Base-by-base conservation (phyloP, 2,797 vertebrate genomes). In the Pangasius djambal region DNA sequence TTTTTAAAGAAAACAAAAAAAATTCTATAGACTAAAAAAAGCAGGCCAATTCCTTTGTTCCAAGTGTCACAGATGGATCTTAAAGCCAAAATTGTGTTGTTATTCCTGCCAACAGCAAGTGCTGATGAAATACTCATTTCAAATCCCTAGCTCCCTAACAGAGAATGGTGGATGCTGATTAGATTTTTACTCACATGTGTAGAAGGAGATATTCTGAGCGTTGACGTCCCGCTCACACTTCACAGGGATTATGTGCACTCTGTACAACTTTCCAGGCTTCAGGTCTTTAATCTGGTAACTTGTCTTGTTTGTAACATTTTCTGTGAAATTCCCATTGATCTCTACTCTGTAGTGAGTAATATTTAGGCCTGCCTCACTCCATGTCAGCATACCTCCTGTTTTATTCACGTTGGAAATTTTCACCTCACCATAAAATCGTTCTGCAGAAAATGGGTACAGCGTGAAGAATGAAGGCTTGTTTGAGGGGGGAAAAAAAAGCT, bases 181-280 rank as follows among this genome's bases (percentile, higher is more conserved):
- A 13, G 4, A 6, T 55, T 31, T 40, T 20, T 77, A 94, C 95
- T 95, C 92, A 97, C 96, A 37, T 67, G 95, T 96, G 91, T 93
- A 94, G 92, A 96, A 95, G 55, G 85, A 25, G 22, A 13, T 0
- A 0, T 77, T 89, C 88, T 94, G 89, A 0, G 95, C 89, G 61
- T 94, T 92, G 67, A 96, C 93, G 40, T 92, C 59, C 74, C 96
- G 90, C 0, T 0, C 1, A 86, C 96, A 96, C 86, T 95, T 96
- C 0, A 96, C 86, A 0, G 96, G 90, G 87, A 94, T 91, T 61
- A 96, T 94, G 88, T 93, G 78, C 69, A 95, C 88, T 0, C 0
- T n/a, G 91, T 96, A 94, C 0, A 0, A 0, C 0, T 85, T 92
- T 44, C 96, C 96, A 48, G 94, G 9, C 0, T 31, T 93, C 87